Conservation (phyloP, 2,888 invertebrate genomes). For the Lysandra bellargus region DNA sequence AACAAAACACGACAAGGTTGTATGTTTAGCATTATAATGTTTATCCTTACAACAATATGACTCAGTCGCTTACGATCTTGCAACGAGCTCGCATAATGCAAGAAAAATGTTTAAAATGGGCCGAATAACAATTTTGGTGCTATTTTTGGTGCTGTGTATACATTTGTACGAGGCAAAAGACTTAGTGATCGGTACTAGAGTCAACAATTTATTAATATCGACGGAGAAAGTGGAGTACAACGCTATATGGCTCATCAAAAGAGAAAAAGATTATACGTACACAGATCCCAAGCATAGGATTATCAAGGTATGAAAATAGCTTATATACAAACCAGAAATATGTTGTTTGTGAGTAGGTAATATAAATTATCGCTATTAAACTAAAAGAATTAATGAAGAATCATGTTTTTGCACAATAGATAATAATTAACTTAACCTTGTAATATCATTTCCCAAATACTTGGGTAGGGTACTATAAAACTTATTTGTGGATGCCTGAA, state of each 20-base stretch:
- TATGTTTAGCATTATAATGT: constrained; percentile 49
- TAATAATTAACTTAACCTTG: neutral
- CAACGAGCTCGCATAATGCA: constrained; percentile 47
- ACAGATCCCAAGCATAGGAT: constrained; percentile 61
- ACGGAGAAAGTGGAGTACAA: constrained; percentile 61
- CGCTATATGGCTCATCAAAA: constrained; percentile 55
- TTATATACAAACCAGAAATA: neutral
- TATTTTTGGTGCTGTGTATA: constrained; percentile 54
- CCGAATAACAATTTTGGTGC: constrained; percentile 48
- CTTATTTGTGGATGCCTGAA: neutral
- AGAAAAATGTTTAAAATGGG: constrained; percentile 54
- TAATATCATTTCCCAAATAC: neutral
- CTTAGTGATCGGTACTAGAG: constrained; percentile 60
- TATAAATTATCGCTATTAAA: neutral
- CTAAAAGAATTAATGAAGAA: neutral
- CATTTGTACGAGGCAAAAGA: constrained; percentile 59
- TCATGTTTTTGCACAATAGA: neutral
- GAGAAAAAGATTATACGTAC: constrained; percentile 67
- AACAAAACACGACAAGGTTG: constrained; percentile 50
- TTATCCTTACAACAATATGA: constrained; percentile 48
- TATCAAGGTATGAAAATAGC: constrained; percentile 59
- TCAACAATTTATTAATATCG: constrained; percentile 66
- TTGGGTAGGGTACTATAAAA: neutral
- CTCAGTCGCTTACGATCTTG: constrained; percentile 38
- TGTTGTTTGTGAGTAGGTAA: neutral